Evolutionary conservation across 2,888 invertebrate species (phyloP), one percentile per base, ranked within the genome.

Genomic region (Drosophila buzzatii): DNA sequence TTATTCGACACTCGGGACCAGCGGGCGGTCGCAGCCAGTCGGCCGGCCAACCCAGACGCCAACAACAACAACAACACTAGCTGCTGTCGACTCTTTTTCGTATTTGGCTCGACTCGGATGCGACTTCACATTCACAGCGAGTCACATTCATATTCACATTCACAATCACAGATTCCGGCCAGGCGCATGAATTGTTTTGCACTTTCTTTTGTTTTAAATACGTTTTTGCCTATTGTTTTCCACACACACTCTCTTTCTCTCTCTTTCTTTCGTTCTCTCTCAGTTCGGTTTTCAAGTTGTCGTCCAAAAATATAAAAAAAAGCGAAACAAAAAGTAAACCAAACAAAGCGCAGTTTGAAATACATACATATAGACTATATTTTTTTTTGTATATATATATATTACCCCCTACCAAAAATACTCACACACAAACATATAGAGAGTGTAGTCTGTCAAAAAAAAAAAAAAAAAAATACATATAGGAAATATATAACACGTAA

Each of bases 141-240:
- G 44, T 45, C 52, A 61, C 44, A 70, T 71, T 65, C 75, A 44
- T 53, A 61, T 47, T 55, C 59, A 14, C 60, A 58, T 60, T 66
- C 73, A 55, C 60, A 58, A 57, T 66, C 73, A 55, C 45, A 73
- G 72, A 79, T 79, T 76, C 76, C 76, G 79, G 69, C 79, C 66
- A 79, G 79, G 77, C 79, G 73, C 70, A 79, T 74, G 85, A 80
- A 91, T 89, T 90, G 90, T 90, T 89, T 82, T 79, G 75, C 83
- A 81, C 85, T 84, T 80, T 90, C 84, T 85, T 90, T 91, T 91
- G 90, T 90, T 87, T 91, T 82, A 87, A 82, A 79, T 85, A 82
- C 73, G 79, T 67, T 68, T 79, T 70, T 71, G 79, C 73, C 76
- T 81, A 75, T 75, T 83, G 77, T 79, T 79, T 78, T 75, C 53